Base-by-base conservation (phyloP, 1,140 invertebrate species). In the Ganaspis sp. region DNA sequence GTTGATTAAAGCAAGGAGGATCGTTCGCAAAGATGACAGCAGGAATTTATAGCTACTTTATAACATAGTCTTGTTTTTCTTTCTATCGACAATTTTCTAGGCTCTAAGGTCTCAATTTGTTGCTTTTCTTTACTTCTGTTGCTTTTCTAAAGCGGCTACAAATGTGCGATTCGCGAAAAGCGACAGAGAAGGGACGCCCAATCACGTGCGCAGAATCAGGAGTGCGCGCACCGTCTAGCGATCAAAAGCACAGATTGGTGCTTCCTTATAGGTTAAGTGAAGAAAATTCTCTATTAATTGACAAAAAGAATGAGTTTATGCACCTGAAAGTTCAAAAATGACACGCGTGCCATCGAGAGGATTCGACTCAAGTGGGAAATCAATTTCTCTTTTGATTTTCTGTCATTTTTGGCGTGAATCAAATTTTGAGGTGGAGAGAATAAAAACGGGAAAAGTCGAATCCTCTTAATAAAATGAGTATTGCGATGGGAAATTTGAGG, bases 101-200 rank as follows among this genome's bases (percentile, higher is more conserved):
- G 11, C 19, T 53, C 15, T 74, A 21, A 64, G 21, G 11, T 71
- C 19, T 49, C 34, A 21, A 17, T 58, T 38, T 34, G 23, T 58
- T 64, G 23, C 70, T 81, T 81, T 80, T 12, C 80, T 72, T 78
- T 84, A 53, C 76, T 79, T 76, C 42, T 76, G 64, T 74, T 81
- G 64, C 72, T 82, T 73, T 11, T 76, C 76, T 83, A 85, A 81
- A 37, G 77, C 74, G 9, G 71, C 71, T 80, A 84, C 71, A 72
- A 76, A 72, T 84, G 83, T 85, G 87, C 85, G 83, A 81, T 85
- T 87, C 86, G 86, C 87, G 84, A 85, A 88, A 90, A 91, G 90
- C 90, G 86, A 91, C 86, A 90, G 85, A 90, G 87, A 91, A 90
- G 88, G 89, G 89, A 91, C 90, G 89, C 90, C 90, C 88, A 91